These are phyloP conservation scores for Beaufortia kweichowensis DNA, from an alignment of 2,113 vertebrate genomes.

Conservation along the genomic window DNA sequence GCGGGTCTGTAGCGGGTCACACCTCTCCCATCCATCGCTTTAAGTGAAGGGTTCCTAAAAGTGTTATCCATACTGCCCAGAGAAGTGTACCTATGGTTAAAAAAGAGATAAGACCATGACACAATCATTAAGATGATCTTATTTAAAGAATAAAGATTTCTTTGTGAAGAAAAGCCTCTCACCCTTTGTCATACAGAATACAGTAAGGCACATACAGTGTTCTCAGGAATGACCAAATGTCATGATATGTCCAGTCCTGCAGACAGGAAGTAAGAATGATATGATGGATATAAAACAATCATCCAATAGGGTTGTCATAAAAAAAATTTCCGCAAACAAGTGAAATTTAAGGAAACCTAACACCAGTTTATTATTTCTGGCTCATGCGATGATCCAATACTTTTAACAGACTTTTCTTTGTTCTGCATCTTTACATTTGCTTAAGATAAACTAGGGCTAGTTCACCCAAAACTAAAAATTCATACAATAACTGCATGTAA, in stretches of 20 bases:
- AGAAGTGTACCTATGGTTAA: slow-evolving; percentile 85
- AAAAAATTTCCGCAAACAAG: no score
- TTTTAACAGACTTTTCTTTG: no score
- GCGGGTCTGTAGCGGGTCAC: slow-evolving; percentile 80
- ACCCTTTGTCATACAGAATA: slow-evolving; percentile 95
- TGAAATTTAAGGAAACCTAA: no score
- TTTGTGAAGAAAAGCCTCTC: slow-evolving; percentile 52
- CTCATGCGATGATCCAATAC: no score
- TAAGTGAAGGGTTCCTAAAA: slow-evolving; percentile 76
- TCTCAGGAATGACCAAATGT: slow-evolving; percentile 94
- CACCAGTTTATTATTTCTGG: no score
- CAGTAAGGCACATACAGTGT: slow-evolving; percentile 91
- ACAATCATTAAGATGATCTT: background rate
- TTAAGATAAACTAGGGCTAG: no score
- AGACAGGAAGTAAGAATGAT: slow-evolving; percentile 22
- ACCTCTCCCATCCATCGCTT: slow-evolving; percentile 72
- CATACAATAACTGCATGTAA: no score
- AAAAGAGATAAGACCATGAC: slow-evolving; percentile 1
- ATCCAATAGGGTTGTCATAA: background rate
- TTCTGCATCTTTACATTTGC: no score
- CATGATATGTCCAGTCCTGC: slow-evolving; percentile 94
- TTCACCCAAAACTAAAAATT: no score
- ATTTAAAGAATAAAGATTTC: background rate
- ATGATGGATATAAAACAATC: background rate
- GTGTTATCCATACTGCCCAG: slow-evolving; percentile 92